Evolutionary conservation across 1,140 invertebrate genomes (phyloP).

Genomic region (Caerostris darwini): DNA sequence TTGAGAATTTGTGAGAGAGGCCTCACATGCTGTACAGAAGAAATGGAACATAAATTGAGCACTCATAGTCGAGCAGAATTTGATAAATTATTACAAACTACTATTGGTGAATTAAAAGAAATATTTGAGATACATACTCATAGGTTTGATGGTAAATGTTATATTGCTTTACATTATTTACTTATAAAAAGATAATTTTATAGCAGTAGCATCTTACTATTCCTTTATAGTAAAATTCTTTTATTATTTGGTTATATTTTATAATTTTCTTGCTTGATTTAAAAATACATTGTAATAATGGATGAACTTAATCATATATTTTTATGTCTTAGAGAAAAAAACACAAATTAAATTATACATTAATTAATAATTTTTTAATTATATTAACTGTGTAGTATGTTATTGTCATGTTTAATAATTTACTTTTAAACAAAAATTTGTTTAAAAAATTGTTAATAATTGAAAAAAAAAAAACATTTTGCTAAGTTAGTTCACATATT

Average conservation of each 20-base stretch:
- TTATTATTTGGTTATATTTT: background rate
- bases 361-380: too few relatives aligned
- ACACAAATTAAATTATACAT: too few relatives aligned
- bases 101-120: conserved; percentile 80
- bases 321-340: background rate
- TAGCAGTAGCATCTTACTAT: background rate
- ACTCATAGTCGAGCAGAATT: conserved; percentile 81
- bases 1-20: conserved; percentile 81
- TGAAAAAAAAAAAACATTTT: too few relatives aligned
- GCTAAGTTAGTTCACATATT: too few relatives aligned
- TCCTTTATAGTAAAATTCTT: too few relatives aligned
- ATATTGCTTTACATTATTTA: background rate
- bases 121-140: conserved; percentile 81
- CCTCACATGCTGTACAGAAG: conserved; percentile 82
- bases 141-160: conserved; percentile 82
- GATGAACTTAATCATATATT: background rate
- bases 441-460: too few relatives aligned
- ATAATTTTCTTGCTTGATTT: background rate
- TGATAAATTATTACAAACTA: conserved; percentile 80
- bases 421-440: too few relatives aligned
- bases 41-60: conserved; percentile 82
- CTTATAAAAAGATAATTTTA: background rate
- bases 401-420: too few relatives aligned
- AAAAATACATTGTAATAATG: background rate
- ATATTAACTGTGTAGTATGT: too few relatives aligned